These are phyloP conservation scores for Melitaea athalia DNA, from an alignment of 2,888 invertebrate genomes.

Conservation along the genomic window DNA sequence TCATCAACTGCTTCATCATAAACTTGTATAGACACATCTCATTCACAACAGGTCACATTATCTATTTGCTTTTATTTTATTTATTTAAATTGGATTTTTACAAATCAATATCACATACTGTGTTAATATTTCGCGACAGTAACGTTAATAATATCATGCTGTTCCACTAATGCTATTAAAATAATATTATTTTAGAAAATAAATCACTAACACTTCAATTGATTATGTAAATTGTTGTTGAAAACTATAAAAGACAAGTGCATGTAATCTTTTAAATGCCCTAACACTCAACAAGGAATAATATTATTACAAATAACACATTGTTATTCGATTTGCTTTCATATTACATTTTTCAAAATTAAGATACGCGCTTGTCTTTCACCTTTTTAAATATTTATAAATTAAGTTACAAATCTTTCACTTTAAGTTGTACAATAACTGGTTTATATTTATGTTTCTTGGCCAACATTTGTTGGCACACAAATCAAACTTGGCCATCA, in stretches of 20 bases:
- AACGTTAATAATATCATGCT: neutral
- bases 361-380: neutral
- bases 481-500: neutral
- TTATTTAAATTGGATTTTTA: neutral
- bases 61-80: too few relatives aligned
- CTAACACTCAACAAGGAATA: neutral
- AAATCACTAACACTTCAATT: neutral
- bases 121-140: neutral
- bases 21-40: conserved; percentile 10
- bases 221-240: conserved; percentile 3
- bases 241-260: neutral
- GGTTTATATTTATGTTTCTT: neutral
- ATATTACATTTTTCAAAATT: neutral
- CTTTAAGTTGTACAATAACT: too few relatives aligned
- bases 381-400: neutral
- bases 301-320: neutral
- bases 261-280: neutral
- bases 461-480: neutral
- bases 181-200: neutral
- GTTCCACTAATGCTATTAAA: neutral
- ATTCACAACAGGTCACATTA: conserved; percentile 4
- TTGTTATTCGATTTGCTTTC: neutral
- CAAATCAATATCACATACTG: conserved; percentile 7
- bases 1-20: conserved; percentile 20
- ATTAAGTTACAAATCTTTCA: too few relatives aligned